phyloP scores from a whole-genome alignment of 2,888 invertebrate genomes.

The Acronicta alni region DNA sequence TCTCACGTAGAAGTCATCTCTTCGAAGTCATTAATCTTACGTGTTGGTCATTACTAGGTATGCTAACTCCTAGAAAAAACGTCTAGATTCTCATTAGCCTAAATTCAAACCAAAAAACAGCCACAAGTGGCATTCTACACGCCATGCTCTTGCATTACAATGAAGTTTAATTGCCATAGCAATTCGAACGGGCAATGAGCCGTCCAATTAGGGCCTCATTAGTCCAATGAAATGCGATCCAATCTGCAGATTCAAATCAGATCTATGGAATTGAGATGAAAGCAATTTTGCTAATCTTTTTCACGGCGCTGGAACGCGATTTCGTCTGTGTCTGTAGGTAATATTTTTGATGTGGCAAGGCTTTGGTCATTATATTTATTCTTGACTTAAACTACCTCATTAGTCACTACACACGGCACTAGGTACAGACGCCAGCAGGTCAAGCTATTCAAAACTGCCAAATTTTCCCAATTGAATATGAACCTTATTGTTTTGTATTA shows the following conservation, averaged over 20 bases:
- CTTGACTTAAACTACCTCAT: no score
- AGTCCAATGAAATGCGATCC: conserved; percentile 43
- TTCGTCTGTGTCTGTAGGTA: background rate
- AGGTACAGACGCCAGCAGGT: no score
- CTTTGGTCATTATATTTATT: no score
- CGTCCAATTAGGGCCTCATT: conserved; percentile 54
- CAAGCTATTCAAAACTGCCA: no score
- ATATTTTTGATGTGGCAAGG: no score
- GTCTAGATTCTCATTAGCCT: conserved; percentile 17
- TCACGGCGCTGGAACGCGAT: background rate
- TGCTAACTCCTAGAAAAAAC: background rate
- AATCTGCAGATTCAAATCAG: conserved; percentile 44
- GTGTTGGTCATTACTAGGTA: background rate
- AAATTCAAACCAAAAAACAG: conserved; percentile 25
- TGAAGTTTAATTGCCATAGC: conserved; percentile 51
- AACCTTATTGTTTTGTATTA: no score
- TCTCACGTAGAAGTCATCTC: no score
- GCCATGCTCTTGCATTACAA: conserved; percentile 49
- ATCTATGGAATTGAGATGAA: conserved; percentile 31
- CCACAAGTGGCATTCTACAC: conserved; percentile 17
- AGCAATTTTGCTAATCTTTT: conserved; percentile 31
- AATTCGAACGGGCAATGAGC: conserved; percentile 52
- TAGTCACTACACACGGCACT: no score
- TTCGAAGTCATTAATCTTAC: no score
- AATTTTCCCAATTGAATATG: no score